Percentiles rank a stretch among this genome's conserved stretches.
Conservation (phyloP, 2,113 vertebrate genomes). For the Bubalus kerabau region DNA sequence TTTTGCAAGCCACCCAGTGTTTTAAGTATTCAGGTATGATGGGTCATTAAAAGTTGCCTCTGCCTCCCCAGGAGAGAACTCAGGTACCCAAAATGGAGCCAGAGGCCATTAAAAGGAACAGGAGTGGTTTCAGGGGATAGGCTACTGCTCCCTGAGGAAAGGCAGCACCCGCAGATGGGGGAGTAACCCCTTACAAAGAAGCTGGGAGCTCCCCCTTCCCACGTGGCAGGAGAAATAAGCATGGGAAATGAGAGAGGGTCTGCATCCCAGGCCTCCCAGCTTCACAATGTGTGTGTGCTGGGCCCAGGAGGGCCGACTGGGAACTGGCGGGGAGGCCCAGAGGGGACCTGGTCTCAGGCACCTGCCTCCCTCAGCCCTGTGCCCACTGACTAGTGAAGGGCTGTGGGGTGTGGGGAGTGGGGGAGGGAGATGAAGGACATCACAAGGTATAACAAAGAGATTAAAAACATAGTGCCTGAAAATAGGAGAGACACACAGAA, state of each 20-base stretch:
- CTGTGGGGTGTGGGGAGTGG: background rate
- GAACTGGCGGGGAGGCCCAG: background rate
- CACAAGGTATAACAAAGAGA: background rate
- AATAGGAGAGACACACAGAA: background rate
- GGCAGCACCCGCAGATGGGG: background rate
- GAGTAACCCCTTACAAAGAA: background rate
- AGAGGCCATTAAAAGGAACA: background rate
- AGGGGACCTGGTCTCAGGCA: background rate
- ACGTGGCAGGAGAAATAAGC: background rate
- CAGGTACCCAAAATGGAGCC: background rate
- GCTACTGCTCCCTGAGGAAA: background rate
- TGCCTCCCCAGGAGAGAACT: background rate
- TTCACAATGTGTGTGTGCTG: background rate
- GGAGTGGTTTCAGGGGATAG: background rate
- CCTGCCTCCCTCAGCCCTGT: background rate
- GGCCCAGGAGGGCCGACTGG: background rate
- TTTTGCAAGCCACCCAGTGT: background rate
- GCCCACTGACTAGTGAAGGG: background rate
- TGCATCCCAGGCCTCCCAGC: background rate
- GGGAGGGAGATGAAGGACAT: background rate
- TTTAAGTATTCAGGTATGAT: background rate
- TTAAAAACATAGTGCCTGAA: background rate
- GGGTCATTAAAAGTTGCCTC: background rate
- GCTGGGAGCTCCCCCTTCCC: background rate
- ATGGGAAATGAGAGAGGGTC: background rate